Conservation (phyloP, 1,140 invertebrate genomes). For the Lamellibrachia luymesi region DNA sequence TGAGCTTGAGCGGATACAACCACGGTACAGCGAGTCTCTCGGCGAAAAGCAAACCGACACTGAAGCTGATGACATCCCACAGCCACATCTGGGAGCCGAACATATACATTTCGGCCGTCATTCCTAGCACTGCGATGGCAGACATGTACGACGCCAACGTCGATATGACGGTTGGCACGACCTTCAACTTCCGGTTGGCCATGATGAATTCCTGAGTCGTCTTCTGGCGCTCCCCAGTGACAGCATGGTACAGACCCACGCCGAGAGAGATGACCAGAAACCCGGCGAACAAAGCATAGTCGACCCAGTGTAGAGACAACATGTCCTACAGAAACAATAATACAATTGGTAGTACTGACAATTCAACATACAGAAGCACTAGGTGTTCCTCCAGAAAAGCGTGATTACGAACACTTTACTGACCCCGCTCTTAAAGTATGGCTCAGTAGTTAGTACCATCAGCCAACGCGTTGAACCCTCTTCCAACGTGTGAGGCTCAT, state of each 20-base stretch:
- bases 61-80: neutral
- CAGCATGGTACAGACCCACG: constrained; percentile 22
- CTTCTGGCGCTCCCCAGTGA: constrained; percentile 21
- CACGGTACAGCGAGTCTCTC: constrained; percentile 31
- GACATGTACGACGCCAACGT: constrained; percentile 35
- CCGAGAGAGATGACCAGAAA: constrained; percentile 16
- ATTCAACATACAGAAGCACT: too few relatives aligned
- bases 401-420: too few relatives aligned
- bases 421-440: too few relatives aligned
- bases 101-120: constrained; percentile 36
- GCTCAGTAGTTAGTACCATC: too few relatives aligned
- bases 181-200: constrained; percentile 22
- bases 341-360: neutral
- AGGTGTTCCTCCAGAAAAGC: too few relatives aligned
- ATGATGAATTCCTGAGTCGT: constrained; percentile 23
- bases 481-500: too few relatives aligned
- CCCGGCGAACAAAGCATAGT: constrained; percentile 22
- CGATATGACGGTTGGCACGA: constrained; percentile 17
- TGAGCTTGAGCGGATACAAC: constrained; percentile 36
- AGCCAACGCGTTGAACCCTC: too few relatives aligned
- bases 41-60: constrained; percentile 10
- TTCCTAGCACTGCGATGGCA: constrained; percentile 38
- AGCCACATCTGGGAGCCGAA: constrained; percentile 33
- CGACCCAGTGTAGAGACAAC: constrained; percentile 12
- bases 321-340: neutral